A percentile compares a stretch with the other conserved stretches of the same genome.
Conservation (phyloP, 2,113 vertebrate genomes). For the Limnothrissa miodon region DNA sequence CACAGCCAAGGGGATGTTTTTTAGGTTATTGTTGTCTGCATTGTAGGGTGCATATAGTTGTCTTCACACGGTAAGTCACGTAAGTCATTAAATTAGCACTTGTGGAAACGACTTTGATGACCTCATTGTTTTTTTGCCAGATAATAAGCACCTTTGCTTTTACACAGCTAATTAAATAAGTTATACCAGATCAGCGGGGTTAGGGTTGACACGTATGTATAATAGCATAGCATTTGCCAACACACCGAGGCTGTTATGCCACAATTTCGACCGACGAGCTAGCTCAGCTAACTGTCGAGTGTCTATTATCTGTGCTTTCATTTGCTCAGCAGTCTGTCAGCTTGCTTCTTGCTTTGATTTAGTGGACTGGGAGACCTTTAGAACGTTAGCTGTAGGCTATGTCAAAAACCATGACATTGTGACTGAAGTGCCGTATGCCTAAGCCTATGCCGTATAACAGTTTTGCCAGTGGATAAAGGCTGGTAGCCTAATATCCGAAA, state of each 20-base stretch:
- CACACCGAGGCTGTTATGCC: background rate
- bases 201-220: background rate
- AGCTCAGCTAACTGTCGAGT: background rate
- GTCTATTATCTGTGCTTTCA: background rate
- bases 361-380: no score
- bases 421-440: no score
- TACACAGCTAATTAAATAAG: background rate
- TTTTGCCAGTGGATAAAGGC: no score
- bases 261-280: background rate
- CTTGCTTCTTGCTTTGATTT: background rate
- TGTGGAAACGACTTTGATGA: background rate
- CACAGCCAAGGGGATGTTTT: background rate
- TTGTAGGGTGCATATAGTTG: background rate
- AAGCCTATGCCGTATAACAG: no score
- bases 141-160: background rate
- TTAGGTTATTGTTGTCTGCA: background rate
- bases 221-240: background rate
- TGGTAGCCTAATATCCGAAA: no score
- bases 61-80: slow-evolving; percentile 30
- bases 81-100: background rate
- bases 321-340: background rate
- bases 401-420: no score
- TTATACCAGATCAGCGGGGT: background rate
- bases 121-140: background rate
- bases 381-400: no score